Percentiles rank a stretch among this genome's conserved stretches.
Evolutionary conservation across 1,140 invertebrate genomes (phyloP).

Genomic region (Spodoptera litura): DNA sequence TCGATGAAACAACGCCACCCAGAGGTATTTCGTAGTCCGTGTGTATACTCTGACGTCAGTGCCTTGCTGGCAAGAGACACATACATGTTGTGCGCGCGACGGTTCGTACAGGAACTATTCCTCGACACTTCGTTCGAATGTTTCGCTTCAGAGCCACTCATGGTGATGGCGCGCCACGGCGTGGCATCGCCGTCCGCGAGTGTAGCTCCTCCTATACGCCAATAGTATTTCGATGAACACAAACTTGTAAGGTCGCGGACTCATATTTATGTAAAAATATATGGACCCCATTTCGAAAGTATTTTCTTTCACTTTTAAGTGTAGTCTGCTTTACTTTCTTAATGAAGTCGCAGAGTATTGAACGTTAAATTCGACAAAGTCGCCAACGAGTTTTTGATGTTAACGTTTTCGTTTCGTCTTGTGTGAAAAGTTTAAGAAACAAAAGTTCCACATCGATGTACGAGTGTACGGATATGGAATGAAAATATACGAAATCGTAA

Average conservation of each 20-base stretch:
- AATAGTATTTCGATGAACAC: constrained; percentile 41
- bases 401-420: too few relatives aligned
- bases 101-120: constrained; percentile 98
- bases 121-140: constrained; percentile 93
- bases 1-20: constrained; percentile 95
- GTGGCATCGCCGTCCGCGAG: constrained; percentile 28
- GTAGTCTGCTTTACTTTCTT: background rate
- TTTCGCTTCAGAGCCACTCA: constrained; percentile 81
- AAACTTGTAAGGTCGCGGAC: background rate
- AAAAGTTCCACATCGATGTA: too few relatives aligned
- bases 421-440: too few relatives aligned
- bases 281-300: background rate
- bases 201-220: constrained; percentile 7
- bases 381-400: too few relatives aligned
- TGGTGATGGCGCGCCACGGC: constrained; percentile 63
- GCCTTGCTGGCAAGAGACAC: constrained; percentile 91
- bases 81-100: constrained; percentile 93
- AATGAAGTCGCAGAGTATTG: too few relatives aligned
- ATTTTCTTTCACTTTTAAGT: background rate
- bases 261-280: background rate
- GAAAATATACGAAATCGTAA: too few relatives aligned
- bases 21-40: constrained; percentile 94
- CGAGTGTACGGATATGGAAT: too few relatives aligned
- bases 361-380: too few relatives aligned
- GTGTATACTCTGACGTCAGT: constrained; percentile 97